A percentile compares a stretch with the other conserved stretches of the same genome.
Conservation (phyloP, 2,888 invertebrate species). For the Omphaloscelis lunosa region DNA sequence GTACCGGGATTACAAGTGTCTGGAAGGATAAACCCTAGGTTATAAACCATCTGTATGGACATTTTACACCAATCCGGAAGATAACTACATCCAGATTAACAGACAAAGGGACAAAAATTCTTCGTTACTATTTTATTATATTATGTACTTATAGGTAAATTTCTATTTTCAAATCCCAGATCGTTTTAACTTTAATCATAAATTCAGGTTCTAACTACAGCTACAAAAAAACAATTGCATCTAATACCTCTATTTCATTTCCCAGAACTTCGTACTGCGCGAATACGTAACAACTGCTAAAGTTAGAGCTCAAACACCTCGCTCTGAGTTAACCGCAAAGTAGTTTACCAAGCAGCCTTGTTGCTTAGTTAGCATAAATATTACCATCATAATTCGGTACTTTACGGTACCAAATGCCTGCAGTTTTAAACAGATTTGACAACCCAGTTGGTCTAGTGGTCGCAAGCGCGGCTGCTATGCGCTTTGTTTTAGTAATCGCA, state of each 20-base stretch:
- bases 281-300: constrained; percentile 1
- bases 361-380: constrained; percentile 19
- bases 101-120: no score
- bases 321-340: constrained; percentile 1
- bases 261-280: constrained; percentile 1
- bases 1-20: no score
- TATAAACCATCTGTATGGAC: no score
- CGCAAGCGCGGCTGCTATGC: background rate
- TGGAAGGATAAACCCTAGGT: no score
- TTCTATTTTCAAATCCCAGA: background rate
- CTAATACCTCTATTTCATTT: constrained; percentile 6
- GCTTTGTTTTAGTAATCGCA: background rate
- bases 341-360: constrained; percentile 9
- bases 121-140: no score
- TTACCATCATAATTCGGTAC: background rate
- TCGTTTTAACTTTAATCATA: background rate
- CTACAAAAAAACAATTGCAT: background rate
- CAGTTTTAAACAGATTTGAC: constrained; percentile 15
- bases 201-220: background rate
- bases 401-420: background rate
- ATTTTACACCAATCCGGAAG: no score
- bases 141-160: background rate
- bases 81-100: no score
- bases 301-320: constrained; percentile 27
- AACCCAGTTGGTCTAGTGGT: background rate